Evolutionary conservation across 2,113 vertebrate genomes (phyloP), one percentile per base, ranked within the genome.

Genomic region (Sapajus apella): DNA sequence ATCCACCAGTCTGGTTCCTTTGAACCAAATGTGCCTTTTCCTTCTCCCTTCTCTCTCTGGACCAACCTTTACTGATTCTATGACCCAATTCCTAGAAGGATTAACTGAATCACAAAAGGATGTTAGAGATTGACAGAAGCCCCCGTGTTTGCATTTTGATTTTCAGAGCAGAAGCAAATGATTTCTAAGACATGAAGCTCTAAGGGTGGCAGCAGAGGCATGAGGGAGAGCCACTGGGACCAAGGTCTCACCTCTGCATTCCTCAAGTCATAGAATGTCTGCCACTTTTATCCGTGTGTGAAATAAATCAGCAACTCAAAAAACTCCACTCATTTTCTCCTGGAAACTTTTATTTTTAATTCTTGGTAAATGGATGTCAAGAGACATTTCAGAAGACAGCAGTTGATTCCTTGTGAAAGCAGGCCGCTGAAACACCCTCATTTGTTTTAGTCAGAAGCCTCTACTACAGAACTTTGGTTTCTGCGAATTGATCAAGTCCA

Each of bases 401-500:
- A 64, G 12, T 56, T 80, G 37, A 82, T 80, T 96, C 55, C 83
- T 93, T n/a, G 4, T 70, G 43, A 84, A 96, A 92, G 43, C 21
- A 61, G 92, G 66, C 64, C 87, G 81, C 40, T 14, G 70, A 89
- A 75, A 92, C 43, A 76, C 5, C 61, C 55, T 37, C 79, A n/a
- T 96, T 73, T 93, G 43, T 87, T 93, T 86, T 47, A 76, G 21
- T 90, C 68, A 45, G 45, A 91, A 35, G 64, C 18, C 47, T 70
- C 55, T n/a, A 32, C 70, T 45, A 23, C 9, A 94, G 89, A 92
- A 61, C 23, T 27, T 50, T 82, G 45, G 68, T 23, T 89, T 81
- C 92, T 90, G 55, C 76, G 93, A 96, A 89, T 18, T 76, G 52
- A 83, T 56, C 50, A 72, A 96, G 64, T 96, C 76, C 50, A 94